Conservation (phyloP, 2,797 vertebrate genomes). For the Anguilla anguilla region DNA sequence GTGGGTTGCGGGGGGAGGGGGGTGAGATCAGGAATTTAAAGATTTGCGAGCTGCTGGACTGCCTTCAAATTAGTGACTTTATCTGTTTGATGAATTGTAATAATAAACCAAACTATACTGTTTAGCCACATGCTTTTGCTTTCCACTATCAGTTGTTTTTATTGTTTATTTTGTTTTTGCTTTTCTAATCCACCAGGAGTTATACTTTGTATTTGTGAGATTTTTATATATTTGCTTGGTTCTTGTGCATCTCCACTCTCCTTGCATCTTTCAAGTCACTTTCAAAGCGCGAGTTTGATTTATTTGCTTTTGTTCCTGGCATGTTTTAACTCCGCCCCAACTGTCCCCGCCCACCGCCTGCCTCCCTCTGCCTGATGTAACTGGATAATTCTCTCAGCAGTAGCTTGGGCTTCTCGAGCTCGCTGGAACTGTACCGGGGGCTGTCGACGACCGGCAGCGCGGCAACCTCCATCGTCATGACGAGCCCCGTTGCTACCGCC, state of each 20-base stretch:
- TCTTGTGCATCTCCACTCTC: neutral
- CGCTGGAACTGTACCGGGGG: conserved; percentile 61
- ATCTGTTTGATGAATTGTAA: neutral
- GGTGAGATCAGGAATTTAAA: neutral
- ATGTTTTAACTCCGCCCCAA: neutral
- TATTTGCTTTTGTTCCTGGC: neutral
- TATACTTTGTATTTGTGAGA: neutral
- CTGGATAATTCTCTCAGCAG: conserved; percentile 63
- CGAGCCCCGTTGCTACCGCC: conserved; percentile 35
- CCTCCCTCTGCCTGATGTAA: conserved; percentile 10
- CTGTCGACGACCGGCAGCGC: conserved; percentile 38
- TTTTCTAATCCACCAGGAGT: neutral
- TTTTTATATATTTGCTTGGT: neutral
- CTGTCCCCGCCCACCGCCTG: neutral
- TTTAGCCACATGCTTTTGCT: neutral
- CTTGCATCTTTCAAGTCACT: conserved; percentile 11
- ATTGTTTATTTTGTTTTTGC: neutral
- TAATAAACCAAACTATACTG: neutral
- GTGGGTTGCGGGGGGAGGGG: neutral
- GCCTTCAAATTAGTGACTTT: neutral
- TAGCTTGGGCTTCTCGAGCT: conserved; percentile 63
- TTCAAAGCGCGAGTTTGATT: neutral
- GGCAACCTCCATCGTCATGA: conserved; percentile 28
- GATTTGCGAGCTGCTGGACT: neutral
- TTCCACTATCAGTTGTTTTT: neutral